phyloP scores from a whole-genome alignment of 2,888 invertebrate species.

The Standfussiana lucernea region DNA sequence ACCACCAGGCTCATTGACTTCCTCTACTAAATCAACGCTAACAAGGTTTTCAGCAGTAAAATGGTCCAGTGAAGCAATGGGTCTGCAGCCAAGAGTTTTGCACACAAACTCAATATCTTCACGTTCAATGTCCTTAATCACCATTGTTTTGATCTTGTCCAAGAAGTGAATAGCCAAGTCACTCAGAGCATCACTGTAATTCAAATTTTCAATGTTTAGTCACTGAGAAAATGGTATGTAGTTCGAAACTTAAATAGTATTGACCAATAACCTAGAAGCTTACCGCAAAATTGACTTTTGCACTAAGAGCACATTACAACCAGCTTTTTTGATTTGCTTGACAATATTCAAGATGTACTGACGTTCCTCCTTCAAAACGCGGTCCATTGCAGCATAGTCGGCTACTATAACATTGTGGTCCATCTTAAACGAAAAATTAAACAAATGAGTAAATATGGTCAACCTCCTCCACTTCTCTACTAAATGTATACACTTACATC shows the following conservation, averaged over 20 bases:
- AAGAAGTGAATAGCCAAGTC: conserved; percentile 99
- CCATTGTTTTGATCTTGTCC: conserved; percentile 99
- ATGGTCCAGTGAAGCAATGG: conserved; percentile 99
- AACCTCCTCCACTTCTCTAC: neutral
- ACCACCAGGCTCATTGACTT: conserved; percentile 96
- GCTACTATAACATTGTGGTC: conserved; percentile 98
- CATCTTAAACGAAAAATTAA: conserved; percentile 91
- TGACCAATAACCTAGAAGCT: conserved; percentile 18
- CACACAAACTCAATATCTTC: conserved; percentile 99
- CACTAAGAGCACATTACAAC: conserved; percentile 99
- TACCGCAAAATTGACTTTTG: conserved; percentile 94
- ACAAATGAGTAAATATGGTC: neutral
- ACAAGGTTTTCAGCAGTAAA: conserved; percentile 98
- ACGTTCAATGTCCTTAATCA: conserved; percentile 99
- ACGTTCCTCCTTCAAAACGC: conserved; percentile 99
- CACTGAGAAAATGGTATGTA: neutral
- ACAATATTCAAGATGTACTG: conserved; percentile 99
- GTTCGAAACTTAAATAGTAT: conserved; percentile 5
- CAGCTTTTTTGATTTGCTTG: conserved; percentile 99
- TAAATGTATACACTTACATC: conserved; percentile 92
- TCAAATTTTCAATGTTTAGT: conserved; percentile 28
- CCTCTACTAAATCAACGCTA: conserved; percentile 98
- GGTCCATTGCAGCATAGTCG: conserved; percentile 99
- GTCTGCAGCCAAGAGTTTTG: conserved; percentile 97
- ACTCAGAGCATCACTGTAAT: conserved; percentile 97